phyloP scores from a whole-genome alignment of 2,113 vertebrate species.

The Calyptomena viridis region DNA sequence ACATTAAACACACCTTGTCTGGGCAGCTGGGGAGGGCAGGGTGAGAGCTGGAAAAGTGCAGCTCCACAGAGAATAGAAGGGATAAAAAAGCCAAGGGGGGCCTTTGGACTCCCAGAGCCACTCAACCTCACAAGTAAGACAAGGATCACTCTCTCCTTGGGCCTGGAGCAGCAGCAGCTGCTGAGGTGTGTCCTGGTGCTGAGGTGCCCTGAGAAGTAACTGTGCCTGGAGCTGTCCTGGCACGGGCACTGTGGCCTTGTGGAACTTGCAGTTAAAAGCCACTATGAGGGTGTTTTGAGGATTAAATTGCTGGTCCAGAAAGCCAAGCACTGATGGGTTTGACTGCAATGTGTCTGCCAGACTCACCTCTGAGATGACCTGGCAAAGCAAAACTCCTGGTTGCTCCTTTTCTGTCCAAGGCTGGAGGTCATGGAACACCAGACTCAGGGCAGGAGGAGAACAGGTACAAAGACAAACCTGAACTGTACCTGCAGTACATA shows the following conservation, averaged over 20 bases:
- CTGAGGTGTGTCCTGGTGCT: not conserved
- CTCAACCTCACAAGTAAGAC: not conserved
- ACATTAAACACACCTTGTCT: not conserved
- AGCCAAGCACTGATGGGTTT: not conserved
- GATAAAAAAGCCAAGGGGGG: not conserved
- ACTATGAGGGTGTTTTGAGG: not conserved
- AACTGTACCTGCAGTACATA: rapidly evolving
- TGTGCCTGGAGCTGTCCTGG: not conserved
- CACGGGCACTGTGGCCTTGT: not conserved
- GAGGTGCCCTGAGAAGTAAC: too few relatives aligned
- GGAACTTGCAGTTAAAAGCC: not conserved
- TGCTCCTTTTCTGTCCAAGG: not conserved
- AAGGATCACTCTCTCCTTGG: not conserved
- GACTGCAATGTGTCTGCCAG: not conserved
- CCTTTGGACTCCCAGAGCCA: not conserved
- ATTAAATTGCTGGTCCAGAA: too few relatives aligned
- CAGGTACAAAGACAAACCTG: not conserved
- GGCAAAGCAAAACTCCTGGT: not conserved
- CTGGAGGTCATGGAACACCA: not conserved
- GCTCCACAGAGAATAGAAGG: not conserved
- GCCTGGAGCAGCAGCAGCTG: not conserved
- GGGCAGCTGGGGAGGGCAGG: not conserved
- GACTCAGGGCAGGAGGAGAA: not conserved
- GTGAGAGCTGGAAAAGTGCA: not conserved
- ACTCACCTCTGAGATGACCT: not conserved